These are phyloP conservation scores for Gastrophysa polygoni DNA, from an alignment of 2,888 invertebrate genomes.

Conservation along the genomic window DNA sequence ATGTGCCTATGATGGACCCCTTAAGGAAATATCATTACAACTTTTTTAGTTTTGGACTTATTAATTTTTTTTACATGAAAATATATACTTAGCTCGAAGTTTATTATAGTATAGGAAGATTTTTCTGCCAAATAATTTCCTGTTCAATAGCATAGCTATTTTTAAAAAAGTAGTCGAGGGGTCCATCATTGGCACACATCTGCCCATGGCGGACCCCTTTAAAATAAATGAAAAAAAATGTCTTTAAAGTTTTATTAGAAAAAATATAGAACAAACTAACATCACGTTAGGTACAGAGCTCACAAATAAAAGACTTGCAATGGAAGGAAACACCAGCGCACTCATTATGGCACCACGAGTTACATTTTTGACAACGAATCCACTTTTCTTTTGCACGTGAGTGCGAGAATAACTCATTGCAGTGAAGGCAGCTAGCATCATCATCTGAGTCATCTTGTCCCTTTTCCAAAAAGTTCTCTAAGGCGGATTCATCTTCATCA, in stretches of 20 bases:
- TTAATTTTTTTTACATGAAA: background rate
- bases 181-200: background rate
- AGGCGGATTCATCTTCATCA: background rate
- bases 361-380: constrained; percentile 11
- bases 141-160: background rate
- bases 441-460: constrained; percentile 1
- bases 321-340: constrained; percentile 2
- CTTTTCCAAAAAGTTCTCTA: background rate
- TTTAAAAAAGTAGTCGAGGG: background rate
- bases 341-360: constrained; percentile 7
- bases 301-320: constrained; percentile 8
- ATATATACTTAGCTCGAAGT: no score
- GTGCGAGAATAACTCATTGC: constrained; percentile 15
- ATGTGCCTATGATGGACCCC: background rate
- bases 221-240: background rate
- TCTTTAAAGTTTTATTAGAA: background rate
- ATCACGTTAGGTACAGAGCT: background rate
- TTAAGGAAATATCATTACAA: background rate
- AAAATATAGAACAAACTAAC: background rate
- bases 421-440: constrained; percentile 9
- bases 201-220: background rate
- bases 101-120: no score
- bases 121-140: no score
- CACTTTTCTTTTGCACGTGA: constrained; percentile 8
- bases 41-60: background rate